phyloP scores from a whole-genome alignment of 2,888 invertebrate species.

The Branchipolynoe longqiensis region DNA sequence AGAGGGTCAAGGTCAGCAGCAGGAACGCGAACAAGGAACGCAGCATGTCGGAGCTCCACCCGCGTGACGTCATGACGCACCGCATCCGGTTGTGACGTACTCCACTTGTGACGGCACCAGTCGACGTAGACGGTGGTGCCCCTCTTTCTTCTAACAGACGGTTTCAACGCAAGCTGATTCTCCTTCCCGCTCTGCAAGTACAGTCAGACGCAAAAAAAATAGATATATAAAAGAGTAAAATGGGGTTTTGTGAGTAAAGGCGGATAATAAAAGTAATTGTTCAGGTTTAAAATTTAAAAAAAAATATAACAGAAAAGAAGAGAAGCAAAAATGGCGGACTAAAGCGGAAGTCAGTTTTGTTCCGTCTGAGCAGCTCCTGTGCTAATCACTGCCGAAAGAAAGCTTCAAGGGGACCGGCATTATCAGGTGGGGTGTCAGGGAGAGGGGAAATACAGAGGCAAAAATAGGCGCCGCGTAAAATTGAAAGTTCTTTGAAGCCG shows the following conservation, averaged over 20 bases:
- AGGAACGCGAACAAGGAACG: not conserved
- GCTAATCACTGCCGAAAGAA: slow-evolving; percentile 51
- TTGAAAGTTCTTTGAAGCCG: slow-evolving; percentile 13
- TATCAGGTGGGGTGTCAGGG: slow-evolving; percentile 52
- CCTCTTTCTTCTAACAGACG: too few relatives aligned
- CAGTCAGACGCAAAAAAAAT: not conserved
- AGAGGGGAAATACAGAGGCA: too few relatives aligned
- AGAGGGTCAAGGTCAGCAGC: slow-evolving; percentile 10
- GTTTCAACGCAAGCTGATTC: too few relatives aligned
- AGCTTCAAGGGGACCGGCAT: slow-evolving; percentile 32
- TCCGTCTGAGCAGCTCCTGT: slow-evolving; percentile 5
- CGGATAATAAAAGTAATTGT: too few relatives aligned
- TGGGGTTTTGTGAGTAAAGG: too few relatives aligned
- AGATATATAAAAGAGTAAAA: not conserved
- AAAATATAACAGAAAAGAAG: not conserved
- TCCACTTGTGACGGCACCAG: not conserved
- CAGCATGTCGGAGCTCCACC: slow-evolving; percentile 8
- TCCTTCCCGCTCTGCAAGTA: not conserved
- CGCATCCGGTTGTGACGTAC: slow-evolving; percentile 4
- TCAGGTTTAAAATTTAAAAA: too few relatives aligned
- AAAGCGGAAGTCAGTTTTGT: slow-evolving; percentile 47
- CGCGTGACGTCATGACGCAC: slow-evolving; percentile 8
- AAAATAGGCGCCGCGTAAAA: slow-evolving; percentile 32
- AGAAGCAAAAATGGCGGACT: not conserved
- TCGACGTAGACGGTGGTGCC: not conserved